Percentiles rank a stretch among this genome's conserved stretches.
phyloP scores from a whole-genome alignment of 2,888 invertebrate species.

The Cotesia congregata region DNA sequence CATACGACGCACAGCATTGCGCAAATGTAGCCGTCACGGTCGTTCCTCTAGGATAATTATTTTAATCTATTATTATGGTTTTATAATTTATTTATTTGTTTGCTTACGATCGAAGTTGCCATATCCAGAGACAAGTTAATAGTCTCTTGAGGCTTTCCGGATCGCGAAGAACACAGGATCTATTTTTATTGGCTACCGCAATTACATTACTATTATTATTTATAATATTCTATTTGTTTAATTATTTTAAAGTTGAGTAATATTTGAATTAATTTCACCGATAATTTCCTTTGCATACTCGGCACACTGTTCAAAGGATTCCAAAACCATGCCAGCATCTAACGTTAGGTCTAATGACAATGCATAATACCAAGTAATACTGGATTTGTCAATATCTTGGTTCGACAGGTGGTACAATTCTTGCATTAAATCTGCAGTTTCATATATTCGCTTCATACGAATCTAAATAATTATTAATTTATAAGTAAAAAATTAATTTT shows the following conservation, averaged over 20 bases:
- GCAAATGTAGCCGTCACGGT: slow-evolving; percentile 20
- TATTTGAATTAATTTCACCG: slow-evolving; percentile 42
- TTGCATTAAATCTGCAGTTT: slow-evolving; percentile 71
- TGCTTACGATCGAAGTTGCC: slow-evolving; percentile 57
- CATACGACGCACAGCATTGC: slow-evolving; percentile 27
- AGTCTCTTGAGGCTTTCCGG: slow-evolving; percentile 50
- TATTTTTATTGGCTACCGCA: slow-evolving; percentile 33
- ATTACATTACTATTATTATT: too few species aligned
- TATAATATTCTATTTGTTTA: neutral
- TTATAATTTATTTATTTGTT: neutral
- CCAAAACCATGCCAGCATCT: slow-evolving; percentile 74
- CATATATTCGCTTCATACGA: slow-evolving; percentile 70
- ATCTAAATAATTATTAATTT: slow-evolving; percentile 45
- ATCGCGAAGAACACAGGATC: slow-evolving; percentile 50
- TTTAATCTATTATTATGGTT: neutral
- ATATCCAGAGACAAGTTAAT: slow-evolving; percentile 49
- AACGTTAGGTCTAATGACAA: slow-evolving; percentile 74
- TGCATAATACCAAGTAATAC: slow-evolving; percentile 73
- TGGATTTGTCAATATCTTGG: slow-evolving; percentile 60
- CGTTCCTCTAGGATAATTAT: slow-evolving; percentile 42
- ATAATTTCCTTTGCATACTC: slow-evolving; percentile 67
- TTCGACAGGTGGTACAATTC: slow-evolving; percentile 61
- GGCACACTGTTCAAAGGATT: slow-evolving; percentile 71
- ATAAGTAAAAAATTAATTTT: too few species aligned
- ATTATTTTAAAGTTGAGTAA: neutral